These are phyloP conservation scores for Thera obeliscata DNA, from an alignment of 2,888 invertebrate species.

Conservation along the genomic window DNA sequence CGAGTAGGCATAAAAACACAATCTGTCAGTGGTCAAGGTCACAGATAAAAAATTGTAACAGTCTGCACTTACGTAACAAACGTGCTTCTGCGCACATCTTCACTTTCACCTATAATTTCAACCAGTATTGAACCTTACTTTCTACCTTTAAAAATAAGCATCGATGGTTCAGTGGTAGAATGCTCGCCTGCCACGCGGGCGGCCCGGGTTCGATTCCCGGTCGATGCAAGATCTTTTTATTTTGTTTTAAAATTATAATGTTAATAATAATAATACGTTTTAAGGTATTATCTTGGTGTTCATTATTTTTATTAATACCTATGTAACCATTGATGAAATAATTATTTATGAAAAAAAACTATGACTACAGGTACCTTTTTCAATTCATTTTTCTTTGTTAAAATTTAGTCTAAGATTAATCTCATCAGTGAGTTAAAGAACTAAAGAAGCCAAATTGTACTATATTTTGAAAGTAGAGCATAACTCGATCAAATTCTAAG, in stretches of 20 bases:
- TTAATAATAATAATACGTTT: too few relatives aligned
- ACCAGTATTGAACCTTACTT: not conserved
- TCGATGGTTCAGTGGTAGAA: slow-evolving; percentile 84
- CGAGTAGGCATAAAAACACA: too few relatives aligned
- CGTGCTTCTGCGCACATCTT: slow-evolving; percentile 17
- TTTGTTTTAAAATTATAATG: not conserved
- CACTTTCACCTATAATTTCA: slow-evolving; percentile 16
- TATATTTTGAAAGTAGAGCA: not conserved
- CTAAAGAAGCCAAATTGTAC: not conserved
- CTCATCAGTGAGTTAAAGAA: not conserved
- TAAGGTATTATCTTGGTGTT: too few relatives aligned
- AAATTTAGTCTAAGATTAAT: too few relatives aligned
- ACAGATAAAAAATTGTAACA: slow-evolving; percentile 5
- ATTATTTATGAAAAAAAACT: too few relatives aligned
- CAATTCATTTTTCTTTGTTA: too few relatives aligned
- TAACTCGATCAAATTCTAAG: not conserved
- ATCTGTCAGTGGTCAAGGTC: slow-evolving; percentile 6
- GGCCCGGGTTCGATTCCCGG: slow-evolving; percentile 86
- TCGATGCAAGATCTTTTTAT: slow-evolving; percentile 69
- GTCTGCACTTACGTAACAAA: slow-evolving; percentile 2
- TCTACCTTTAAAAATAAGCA: slow-evolving; percentile 49
- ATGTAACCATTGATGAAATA: too few relatives aligned
- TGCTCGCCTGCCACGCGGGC: slow-evolving; percentile 85
- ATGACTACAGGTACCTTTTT: too few relatives aligned
- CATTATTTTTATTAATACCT: too few relatives aligned